Conservation (phyloP, 2,113 vertebrate genomes). For the Sapayoa aenigma region DNA sequence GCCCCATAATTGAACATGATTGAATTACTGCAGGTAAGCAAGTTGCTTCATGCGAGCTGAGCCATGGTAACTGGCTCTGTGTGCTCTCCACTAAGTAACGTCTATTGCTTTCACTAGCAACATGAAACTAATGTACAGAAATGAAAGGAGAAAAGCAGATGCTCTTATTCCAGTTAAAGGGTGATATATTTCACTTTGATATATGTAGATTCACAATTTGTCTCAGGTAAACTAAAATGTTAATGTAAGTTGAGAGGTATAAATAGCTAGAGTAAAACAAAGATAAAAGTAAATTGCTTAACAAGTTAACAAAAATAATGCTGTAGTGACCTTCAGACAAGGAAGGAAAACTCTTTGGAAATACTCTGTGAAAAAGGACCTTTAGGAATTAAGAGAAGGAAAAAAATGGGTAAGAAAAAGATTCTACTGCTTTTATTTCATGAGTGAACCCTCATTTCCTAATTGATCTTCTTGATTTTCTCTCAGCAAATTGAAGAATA, state of each 20-base stretch:
- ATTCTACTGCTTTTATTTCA: neutral
- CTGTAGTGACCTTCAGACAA: neutral
- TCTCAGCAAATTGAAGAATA: neutral
- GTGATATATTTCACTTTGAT: neutral
- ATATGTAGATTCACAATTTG: neutral
- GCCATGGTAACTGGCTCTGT: neutral
- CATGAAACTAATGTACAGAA: neutral
- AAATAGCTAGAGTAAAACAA: neutral
- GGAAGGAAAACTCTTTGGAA: neutral
- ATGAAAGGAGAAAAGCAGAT: neutral
- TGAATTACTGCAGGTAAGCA: constrained; percentile 17
- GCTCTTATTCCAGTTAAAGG: neutral
- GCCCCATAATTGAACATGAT: neutral
- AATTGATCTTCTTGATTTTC: neutral
- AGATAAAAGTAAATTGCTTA: neutral
- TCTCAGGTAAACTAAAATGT: neutral
- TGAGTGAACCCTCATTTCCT: neutral
- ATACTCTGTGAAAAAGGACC: neutral
- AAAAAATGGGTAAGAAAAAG: neutral
- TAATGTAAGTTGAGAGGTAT: neutral
- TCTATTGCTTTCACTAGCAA: neutral
- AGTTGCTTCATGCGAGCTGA: neutral
- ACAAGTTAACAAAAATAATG: neutral
- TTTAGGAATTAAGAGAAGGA: neutral
- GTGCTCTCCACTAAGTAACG: neutral